Conservation (phyloP, 2,113 vertebrate genomes). For the Sturnus vulgaris region DNA sequence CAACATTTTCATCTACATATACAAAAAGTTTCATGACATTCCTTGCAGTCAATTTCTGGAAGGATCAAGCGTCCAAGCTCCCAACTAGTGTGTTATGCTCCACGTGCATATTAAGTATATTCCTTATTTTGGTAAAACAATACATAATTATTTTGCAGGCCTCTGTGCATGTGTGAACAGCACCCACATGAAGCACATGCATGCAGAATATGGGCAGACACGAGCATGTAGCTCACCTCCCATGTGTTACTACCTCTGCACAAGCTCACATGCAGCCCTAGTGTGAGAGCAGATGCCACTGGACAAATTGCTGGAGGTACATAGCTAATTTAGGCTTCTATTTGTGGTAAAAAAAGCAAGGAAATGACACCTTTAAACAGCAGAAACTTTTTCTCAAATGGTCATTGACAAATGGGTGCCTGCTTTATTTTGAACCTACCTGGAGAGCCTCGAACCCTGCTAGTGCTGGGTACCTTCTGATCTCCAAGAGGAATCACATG, state of each 20-base stretch:
- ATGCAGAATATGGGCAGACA: not conserved
- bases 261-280: not conserved
- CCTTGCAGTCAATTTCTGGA: not conserved
- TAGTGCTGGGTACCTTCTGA: not conserved
- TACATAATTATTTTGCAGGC: not conserved
- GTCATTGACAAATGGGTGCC: not conserved
- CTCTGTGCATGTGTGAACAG: not conserved
- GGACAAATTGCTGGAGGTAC: not conserved
- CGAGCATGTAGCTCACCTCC: not conserved
- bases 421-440: not conserved
- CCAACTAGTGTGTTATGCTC: accelerated
- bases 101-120: not conserved
- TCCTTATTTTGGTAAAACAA: not conserved
- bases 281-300: not conserved
- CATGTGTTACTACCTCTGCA: not conserved
- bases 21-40: not conserved
- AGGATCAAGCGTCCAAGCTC: not conserved
- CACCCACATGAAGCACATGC: not conserved
- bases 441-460: not conserved
- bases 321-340: not conserved
- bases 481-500: not conserved
- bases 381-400: not conserved
- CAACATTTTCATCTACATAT: not conserved
- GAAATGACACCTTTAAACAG: not conserved
- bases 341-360: not conserved